phyloP scores from a whole-genome alignment of 2,888 invertebrate species.

The Petrolisthes manimaculis region DNA sequence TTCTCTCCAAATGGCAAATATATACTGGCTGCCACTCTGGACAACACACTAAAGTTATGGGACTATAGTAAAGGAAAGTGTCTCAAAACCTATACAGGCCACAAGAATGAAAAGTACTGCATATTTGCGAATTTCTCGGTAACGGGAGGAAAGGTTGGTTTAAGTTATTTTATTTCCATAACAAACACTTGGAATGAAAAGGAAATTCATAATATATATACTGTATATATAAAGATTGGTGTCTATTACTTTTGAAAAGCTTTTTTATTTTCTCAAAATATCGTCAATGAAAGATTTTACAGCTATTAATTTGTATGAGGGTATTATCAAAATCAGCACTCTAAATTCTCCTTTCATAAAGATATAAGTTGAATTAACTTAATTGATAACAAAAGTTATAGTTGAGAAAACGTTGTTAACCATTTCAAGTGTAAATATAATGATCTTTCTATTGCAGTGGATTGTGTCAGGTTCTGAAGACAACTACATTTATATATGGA shows the following conservation, averaged over 20 bases:
- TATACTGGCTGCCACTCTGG: slow-evolving; percentile 96
- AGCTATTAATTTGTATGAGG: no score
- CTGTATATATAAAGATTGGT: no score
- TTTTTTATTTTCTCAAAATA: no score
- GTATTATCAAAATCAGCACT: no score
- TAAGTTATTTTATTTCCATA: not conserved
- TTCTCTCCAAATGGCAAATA: slow-evolving; percentile 99
- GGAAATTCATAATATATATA: no score
- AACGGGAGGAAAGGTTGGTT: slow-evolving; percentile 94
- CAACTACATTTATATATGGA: slow-evolving; percentile 99
- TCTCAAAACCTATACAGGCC: slow-evolving; percentile 97
- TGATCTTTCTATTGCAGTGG: slow-evolving; percentile 78
- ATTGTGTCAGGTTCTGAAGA: slow-evolving; percentile 99
- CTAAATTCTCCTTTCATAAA: no score
- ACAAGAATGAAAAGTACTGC: slow-evolving; percentile 99
- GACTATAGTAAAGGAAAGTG: slow-evolving; percentile 99
- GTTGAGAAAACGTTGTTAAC: no score
- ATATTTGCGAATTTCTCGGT: slow-evolving; percentile 99
- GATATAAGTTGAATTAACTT: no score
- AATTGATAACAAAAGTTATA: no score
- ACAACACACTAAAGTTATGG: slow-evolving; percentile 98
- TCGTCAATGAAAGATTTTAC: no score
- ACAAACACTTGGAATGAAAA: no score
- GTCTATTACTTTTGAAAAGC: no score
- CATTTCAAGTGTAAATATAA: not conserved